phyloP scores from a whole-genome alignment of 2,797 vertebrate species.

The Rallus crepitans region DNA sequence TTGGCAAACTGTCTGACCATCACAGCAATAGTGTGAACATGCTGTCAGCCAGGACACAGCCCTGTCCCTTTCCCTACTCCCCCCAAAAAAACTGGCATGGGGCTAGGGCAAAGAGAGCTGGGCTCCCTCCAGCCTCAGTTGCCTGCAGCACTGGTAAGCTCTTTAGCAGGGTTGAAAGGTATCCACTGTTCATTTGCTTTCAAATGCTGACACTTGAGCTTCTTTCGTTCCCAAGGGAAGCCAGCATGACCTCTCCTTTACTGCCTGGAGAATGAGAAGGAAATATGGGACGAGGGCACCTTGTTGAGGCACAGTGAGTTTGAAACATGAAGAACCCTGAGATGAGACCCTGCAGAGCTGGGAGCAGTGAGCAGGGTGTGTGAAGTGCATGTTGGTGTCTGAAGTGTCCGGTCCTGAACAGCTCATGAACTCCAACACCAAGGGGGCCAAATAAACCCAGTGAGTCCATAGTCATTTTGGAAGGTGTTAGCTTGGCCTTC shows the following conservation, averaged over 20 bases:
- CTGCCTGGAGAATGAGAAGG: not conserved
- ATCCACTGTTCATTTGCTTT: not conserved
- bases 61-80: not conserved
- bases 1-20: constrained; percentile 11
- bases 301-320: not conserved
- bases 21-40: not conserved
- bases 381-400: fast-evolving
- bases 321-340: constrained; percentile 31
- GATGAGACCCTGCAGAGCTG: constrained; percentile 3
- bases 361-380: not conserved
- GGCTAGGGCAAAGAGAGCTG: not conserved
- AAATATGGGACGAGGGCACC: not conserved
- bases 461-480: not conserved
- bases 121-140: not conserved
- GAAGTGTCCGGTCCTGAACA: not conserved
- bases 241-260: not conserved
- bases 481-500: not conserved
- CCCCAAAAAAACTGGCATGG: not conserved
- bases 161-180: not conserved
- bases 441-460: not conserved
- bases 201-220: not conserved
- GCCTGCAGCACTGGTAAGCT: not conserved
- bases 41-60: not conserved
- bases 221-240: not conserved
- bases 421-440: not conserved